Percentiles rank a stretch among this genome's conserved stretches.
These are phyloP conservation scores for Notothenia coriiceps DNA, from an alignment of 2,113 vertebrate genomes.

Conservation along the genomic window DNA sequence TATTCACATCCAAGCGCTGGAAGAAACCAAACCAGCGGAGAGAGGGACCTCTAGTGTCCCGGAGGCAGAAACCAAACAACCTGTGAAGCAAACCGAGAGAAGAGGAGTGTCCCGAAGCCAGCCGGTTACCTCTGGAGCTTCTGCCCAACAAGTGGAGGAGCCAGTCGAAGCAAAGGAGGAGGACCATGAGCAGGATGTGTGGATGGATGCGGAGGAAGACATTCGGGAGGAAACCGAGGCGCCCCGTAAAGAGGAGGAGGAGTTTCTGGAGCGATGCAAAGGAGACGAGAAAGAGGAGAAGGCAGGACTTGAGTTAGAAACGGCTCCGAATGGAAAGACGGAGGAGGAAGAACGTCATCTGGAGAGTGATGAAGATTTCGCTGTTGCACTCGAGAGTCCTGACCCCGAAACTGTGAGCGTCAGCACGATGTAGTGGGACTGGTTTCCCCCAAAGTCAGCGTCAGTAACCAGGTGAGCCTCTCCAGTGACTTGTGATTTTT, in stretches of 20 bases:
- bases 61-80: slow-evolving; percentile 28
- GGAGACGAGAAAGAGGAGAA: not conserved
- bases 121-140: slow-evolving; percentile 10
- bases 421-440: slow-evolving; percentile 32
- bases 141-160: slow-evolving; percentile 2
- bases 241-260: slow-evolving; percentile 2
- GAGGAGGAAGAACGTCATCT: slow-evolving; percentile 20
- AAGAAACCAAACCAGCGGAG: slow-evolving; percentile 41
- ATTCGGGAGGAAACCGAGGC: slow-evolving; percentile 7
- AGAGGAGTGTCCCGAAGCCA: slow-evolving; percentile 4
- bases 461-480: slow-evolving; percentile 24
- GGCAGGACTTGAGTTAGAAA: slow-evolving; percentile 2
- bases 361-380: slow-evolving; percentile 71
- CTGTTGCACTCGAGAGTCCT: slow-evolving; percentile 58
- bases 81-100: slow-evolving; percentile 20
- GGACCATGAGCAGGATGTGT: slow-evolving; percentile 74
- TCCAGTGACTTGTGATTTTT: not conserved
- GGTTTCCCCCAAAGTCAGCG: not conserved
- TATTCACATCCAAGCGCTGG: slow-evolving; percentile 8
- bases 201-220: slow-evolving; percentile 80
- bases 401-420: not conserved
- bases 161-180: slow-evolving; percentile 48
- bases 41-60: slow-evolving; percentile 21
- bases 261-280: not conserved
- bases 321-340: not conserved